Base-by-base conservation (phyloP, 2,113 vertebrate genomes). In the Actenoides lindsayi region DNA sequence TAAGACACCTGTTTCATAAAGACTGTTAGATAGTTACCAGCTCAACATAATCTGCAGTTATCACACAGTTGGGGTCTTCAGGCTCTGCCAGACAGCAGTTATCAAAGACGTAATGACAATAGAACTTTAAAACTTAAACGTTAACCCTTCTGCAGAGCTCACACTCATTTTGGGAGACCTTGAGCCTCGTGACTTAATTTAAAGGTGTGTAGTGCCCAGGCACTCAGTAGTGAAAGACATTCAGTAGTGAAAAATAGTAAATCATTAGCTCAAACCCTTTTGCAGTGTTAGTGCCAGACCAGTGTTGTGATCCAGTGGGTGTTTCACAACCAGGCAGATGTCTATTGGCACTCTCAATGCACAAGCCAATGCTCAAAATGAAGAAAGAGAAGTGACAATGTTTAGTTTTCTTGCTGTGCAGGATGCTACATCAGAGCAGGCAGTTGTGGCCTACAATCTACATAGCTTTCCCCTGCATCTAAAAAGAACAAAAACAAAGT, bases 401-500 rank as follows among this genome's bases (percentile, higher is more conserved):
- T 54, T 89, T 63, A 6, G 28, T 74, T 84, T 95, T 69, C 80
- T 87, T 67, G 64, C 73, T 94, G 56, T 67, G 73, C 31, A 63
- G 60, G 51, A 75, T 75, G 77, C 37, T 11, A 1, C 81, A 91
- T 75, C 87, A 89, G 77, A 93, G 42, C 50, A 70, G 37, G 42
- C 56, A 50, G 82, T 83, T 89, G 75, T 39, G 83, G 73, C 51
- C 69, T 82, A 30, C 77, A 81, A 44, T 54, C 51, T 81, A 50
- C 84, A 84, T 87, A 97, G 81, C 93, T 96, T 87, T 70, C 56
- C 7, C 60, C n/a, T 54, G 59, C 25, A 63, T 81, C 77, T 81
- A 50, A 87, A 94, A 78, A 74, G 68, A 65, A 57, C 9, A 74
- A 83, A 94, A 92, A 5, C 68, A 59, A 91, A 87, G 33, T 69